Evolutionary conservation across 2,113 vertebrate species (phyloP), one percentile per base, ranked within the genome.

Genomic region (Xiphorhynchus elegans): DNA sequence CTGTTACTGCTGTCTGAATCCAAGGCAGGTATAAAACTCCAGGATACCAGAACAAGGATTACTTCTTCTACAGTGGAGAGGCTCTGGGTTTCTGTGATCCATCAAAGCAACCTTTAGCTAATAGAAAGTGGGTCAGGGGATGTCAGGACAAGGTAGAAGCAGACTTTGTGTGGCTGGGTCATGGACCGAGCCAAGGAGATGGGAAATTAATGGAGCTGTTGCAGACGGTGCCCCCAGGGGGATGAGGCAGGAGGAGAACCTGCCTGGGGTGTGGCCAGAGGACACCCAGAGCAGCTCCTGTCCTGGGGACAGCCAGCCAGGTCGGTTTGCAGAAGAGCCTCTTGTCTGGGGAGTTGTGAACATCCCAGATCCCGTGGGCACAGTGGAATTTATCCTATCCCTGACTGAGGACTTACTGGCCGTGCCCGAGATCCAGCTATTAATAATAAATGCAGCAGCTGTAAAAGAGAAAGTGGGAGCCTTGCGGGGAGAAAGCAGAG

Each of bases 141-240:
- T 15, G n/a, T 6, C 39, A n/a, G 82, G 59, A 46, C 13, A 15
- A 47, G 58, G 37, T 4, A 13, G 16, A 66, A n/a, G 47, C 60
- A 58, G 60, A 3, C 29, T 47, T 37, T 16, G 29, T 6, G 50
- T 46, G 63, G 7, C 56, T 50, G 67, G 1, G 3, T 17, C 19
- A 0, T 1, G 9, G 31, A 2, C 17, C 12, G 63, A 67, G 68
- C 24, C 7, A 24, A 25, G 58, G 33, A 39, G 56, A 16, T 0
- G 4, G 23, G 3, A 11, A 7, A 10, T 76, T 7, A 23, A 10
- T 24, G 19, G 23, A 70, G 59, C 58, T 49, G 44, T 12, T 3
- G 10, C n/a, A 37, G 62, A 17, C 0, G 3, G 28, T 46, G 19
- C 13, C 63, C 1, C 1, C 0, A 2, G 49, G 55, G 14, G 8